phyloP scores from a whole-genome alignment of 2,797 vertebrate species.

The Nasua narica region DNA sequence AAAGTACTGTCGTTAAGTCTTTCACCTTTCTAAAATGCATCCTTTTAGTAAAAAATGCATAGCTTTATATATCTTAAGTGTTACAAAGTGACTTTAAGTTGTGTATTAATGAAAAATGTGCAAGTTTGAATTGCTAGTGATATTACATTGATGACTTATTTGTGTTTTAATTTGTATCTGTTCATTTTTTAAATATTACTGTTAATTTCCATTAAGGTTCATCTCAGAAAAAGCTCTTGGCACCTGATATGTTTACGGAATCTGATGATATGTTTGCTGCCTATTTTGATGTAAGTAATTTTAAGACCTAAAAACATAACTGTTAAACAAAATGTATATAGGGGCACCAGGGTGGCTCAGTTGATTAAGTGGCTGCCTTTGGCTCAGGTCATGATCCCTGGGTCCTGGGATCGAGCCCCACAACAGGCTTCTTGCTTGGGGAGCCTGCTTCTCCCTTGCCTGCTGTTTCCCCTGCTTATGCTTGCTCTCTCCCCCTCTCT shows the following conservation, averaged over 20 bases:
- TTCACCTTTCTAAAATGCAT: not conserved
- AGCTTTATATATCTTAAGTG: not conserved
- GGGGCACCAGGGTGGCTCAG: not conserved
- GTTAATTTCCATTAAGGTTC: conserved; percentile 87
- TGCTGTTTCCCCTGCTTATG: not conserved
- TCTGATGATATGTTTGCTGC: conserved; percentile 99
- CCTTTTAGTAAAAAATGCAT: not conserved
- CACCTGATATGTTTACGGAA: conserved; percentile 99
- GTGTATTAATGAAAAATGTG: not conserved
- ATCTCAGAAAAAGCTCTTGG: conserved; percentile 94
- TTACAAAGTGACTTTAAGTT: not conserved
- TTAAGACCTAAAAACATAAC: conserved; percentile 16
- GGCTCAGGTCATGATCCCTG: not conserved
- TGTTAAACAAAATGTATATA: not conserved
- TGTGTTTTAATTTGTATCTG: not conserved
- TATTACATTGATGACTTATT: not conserved
- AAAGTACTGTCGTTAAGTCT: not conserved
- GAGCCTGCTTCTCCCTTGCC: not conserved
- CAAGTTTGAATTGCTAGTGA: not conserved
- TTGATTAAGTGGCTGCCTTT: not conserved
- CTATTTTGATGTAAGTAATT: conserved; percentile 96
- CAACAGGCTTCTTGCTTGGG: not conserved
- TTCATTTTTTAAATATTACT: conserved; percentile 60
- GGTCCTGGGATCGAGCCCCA: not conserved
- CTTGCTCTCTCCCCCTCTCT: not conserved